Evolutionary conservation across 2,113 vertebrate species (phyloP), one percentile per base, ranked within the genome.

Genomic region (Odocoileus virginianus): DNA sequence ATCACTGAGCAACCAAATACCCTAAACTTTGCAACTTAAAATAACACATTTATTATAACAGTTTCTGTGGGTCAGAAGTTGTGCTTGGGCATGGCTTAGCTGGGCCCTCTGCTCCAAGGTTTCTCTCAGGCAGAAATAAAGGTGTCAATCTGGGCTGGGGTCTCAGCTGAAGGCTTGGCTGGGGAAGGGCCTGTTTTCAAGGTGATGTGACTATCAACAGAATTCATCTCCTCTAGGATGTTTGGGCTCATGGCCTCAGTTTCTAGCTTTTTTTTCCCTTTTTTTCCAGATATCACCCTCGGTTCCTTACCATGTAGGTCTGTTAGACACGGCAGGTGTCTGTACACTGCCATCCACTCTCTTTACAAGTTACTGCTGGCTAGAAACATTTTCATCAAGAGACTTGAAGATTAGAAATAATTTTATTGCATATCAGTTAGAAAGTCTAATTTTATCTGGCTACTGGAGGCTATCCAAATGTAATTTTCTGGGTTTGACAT

Each of bases 391-490:
- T 94, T 57, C 85, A 57, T 93, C 71, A 61, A 81, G 93, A 94
- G 50, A 81, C 36, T 76, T 82, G 52, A 13, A 55, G 55, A 25
- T 91, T 43, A 92, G 50, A 96, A 96, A 94, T 81, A 40, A 91
- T 74, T 93, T 60, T 87, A 94, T 21, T 78, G 50, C 27, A 95
- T 71, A 95, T 74, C 19, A 84, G 58, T 67, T 54, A 95, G 57
- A 58, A 91, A 95, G 79, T 71, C 61, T 81, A 71, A 91, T 96
- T 96, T 97, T 96, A 33, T 23, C n/a, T 94, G 91, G 43, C 36
- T 43, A 36, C 43, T 54, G 4, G 45, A 16, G 57, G 15, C 93
- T 84, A 87, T n/a, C 30, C 64, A 64, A 40, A 58, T 86, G 40
- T 50, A 84, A 45, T 84, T 87, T 89, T 84, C 61, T 89, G 60